Conservation (phyloP, 1,140 invertebrate genomes). For the Periplaneta americana region DNA sequence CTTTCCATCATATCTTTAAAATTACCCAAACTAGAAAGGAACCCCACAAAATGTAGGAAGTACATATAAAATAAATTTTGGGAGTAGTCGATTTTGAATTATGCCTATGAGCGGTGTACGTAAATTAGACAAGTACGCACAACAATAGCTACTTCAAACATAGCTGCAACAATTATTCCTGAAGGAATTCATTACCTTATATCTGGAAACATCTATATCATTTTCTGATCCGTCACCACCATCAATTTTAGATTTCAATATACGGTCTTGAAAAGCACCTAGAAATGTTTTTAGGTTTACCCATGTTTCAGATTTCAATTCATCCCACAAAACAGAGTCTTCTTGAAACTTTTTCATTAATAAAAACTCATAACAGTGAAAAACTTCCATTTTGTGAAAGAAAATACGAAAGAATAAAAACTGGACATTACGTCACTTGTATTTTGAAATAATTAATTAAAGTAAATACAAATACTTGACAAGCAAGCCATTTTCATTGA, state of each 20-base stretch:
- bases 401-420: background rate
- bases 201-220: background rate
- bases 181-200: constrained; percentile 9
- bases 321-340: constrained; percentile 11
- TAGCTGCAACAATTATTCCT: background rate
- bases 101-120: no score
- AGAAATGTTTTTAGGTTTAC: background rate
- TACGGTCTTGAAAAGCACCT: background rate
- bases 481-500: no score
- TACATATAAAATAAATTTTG: no score
- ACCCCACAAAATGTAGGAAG: no score
- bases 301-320: constrained; percentile 10
- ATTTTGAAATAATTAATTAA: background rate
- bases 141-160: background rate
- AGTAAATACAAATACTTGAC: background rate
- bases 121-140: no score
- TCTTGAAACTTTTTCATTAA: constrained; percentile 16
- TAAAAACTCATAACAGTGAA: constrained; percentile 16
- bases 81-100: no score
- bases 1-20: no score
- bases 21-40: no score
- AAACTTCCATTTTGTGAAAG: constrained; percentile 8
- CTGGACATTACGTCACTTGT: background rate
- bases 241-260: background rate
- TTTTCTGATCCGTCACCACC: background rate